Base-by-base conservation (phyloP, 2,888 invertebrate genomes). In the Mechanitis messenoides region DNA sequence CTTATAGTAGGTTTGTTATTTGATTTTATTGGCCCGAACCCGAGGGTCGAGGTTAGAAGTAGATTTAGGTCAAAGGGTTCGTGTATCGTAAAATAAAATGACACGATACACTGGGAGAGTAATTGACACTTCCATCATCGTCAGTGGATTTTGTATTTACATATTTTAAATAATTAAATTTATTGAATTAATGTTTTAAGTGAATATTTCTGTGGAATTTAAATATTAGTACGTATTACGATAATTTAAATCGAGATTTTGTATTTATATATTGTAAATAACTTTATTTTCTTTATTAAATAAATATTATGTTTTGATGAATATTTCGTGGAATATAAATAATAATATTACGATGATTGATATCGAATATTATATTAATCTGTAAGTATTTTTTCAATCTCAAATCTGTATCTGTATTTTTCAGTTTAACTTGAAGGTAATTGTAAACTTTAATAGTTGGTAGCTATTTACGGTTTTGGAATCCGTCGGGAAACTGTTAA, bases 1-100 rank as follows among this genome's bases (percentile, higher is more conserved):
- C 62, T 62, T 62, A 60, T 62, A 60, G 65, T 58, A 68, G 74
- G 70, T 68, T 65, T 70, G 72, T 74, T 74, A 74, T 79, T 77
- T 72, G 74, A 77, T 80, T 79, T 81, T 78, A 81, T 82, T 77
- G 74, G 72, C 69, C 72, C 72, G 73, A 73, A 71, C 66, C 64
- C 68, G 69, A 71, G 65, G 66, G 65, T 68, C 68, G 68, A 68
- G 70, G 65, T 72, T 74, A 69, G 69, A 70, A 59, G 45, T 69
- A 68, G 66, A 71, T 71, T 69, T 68, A 68, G 79, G 76, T 74
- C 73, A 72, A 70, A 70, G 70, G 69, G 72, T 69, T 62, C 58
- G 62, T 72, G 67, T 68, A 69, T 66, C 71, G 72, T 71, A 69
- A 72, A 71, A 71, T 69, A 67, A 72, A 69, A 61, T 60, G 63